Percentiles rank a stretch among this genome's conserved stretches.
Evolutionary conservation across 1,140 invertebrate genomes (phyloP).

Genomic region (Leptopilina boulardi): DNA sequence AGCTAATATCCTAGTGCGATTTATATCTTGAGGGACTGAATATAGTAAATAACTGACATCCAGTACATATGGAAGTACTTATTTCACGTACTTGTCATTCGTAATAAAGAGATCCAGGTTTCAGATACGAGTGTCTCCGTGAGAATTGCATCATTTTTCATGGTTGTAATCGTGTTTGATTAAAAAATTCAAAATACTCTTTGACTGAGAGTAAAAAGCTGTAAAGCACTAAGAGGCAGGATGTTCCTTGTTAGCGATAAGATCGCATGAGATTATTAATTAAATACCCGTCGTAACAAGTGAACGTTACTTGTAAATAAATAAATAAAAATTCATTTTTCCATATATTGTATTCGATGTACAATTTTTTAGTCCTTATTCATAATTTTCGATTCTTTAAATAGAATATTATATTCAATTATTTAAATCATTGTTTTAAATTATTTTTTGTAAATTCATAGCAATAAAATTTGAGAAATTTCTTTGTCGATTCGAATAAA

Average conservation of each 20-base stretch:
- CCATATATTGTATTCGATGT: not conserved
- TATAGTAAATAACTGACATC: not conserved
- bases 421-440: too few species aligned
- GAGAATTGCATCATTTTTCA: conserved; percentile 32
- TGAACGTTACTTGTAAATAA: conserved; percentile 15
- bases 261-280: conserved; percentile 60
- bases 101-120: conserved; percentile 21
- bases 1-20: not conserved
- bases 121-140: conserved; percentile 5
- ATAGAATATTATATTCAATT: too few species aligned
- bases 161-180: not conserved
- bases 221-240: conserved; percentile 31
- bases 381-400: conserved; percentile 31
- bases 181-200: conserved; percentile 34
- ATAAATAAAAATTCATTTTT: not conserved
- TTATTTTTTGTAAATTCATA: too few species aligned
- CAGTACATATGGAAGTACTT: conserved; percentile 26
- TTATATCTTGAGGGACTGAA: conserved; percentile 9
- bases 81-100: not conserved
- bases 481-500: too few species aligned
- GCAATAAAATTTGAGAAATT: too few species aligned
- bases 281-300: conserved; percentile 42
- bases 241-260: conserved; percentile 59
- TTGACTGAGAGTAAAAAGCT: conserved; percentile 27
- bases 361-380: conserved; percentile 40